Evolutionary conservation across 2,797 vertebrate genomes (phyloP).

Genomic region (Sebastes dallii): DNA sequence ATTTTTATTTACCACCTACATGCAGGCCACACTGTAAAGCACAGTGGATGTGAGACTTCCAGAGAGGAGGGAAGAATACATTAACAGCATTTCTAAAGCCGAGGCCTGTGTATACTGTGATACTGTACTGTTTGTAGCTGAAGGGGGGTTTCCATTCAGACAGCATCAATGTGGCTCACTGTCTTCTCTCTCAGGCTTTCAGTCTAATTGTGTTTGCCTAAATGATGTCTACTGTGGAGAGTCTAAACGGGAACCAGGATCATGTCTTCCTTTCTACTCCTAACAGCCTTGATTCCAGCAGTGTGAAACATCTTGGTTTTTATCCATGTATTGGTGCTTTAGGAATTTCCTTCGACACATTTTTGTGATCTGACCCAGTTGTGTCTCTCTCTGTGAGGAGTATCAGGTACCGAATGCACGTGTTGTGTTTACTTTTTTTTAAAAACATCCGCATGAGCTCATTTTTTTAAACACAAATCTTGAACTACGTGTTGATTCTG

Average conservation of each 20-base stretch:
- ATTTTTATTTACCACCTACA: slow-evolving; percentile 33
- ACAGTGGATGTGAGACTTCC: slow-evolving; percentile 6
- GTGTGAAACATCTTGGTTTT: slow-evolving; percentile 1
- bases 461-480: not conserved
- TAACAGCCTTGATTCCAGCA: not conserved
- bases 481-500: not conserved
- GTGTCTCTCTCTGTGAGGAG: slow-evolving; percentile 4
- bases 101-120: slow-evolving; percentile 51
- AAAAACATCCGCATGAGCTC: slow-evolving; percentile 27
- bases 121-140: slow-evolving; percentile 58
- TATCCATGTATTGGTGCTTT: not conserved
- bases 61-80: slow-evolving; percentile 29
- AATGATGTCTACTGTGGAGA: slow-evolving; percentile 39
- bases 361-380: slow-evolving; percentile 30
- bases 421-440: slow-evolving; percentile 19
- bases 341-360: slow-evolving; percentile 35
- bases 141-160: slow-evolving; percentile 65
- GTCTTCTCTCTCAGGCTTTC: slow-evolving; percentile 49
- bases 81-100: slow-evolving; percentile 34
- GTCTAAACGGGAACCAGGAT: not conserved
- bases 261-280: slow-evolving; percentile 5
- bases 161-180: slow-evolving; percentile 63
- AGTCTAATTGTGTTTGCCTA: slow-evolving; percentile 54
- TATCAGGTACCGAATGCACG: slow-evolving; percentile 10
- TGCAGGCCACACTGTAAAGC: not conserved